Evolutionary conservation across 2,888 invertebrate species (phyloP), one percentile per base, ranked within the genome.

Genomic region (Bombyx huttoni): DNA sequence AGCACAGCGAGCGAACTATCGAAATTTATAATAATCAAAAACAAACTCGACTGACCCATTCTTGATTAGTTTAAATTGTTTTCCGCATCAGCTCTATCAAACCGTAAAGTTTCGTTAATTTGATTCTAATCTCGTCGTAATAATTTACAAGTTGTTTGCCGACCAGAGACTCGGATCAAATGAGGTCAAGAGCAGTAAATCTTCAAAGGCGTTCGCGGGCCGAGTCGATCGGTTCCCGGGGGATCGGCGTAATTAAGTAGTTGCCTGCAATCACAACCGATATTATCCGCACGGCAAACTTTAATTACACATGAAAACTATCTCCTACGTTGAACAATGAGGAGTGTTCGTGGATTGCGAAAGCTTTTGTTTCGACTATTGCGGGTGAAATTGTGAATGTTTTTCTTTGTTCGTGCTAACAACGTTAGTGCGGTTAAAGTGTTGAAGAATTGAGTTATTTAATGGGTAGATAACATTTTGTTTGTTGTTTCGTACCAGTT

Each of bases 151-250:
- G 60, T 70, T 68, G 64, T 64, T 67, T 57, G 58, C 61, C 49
- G 45, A 52, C 47, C 50, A 50, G 62, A 65, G 58, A 56, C 56
- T 57, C 53, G 54, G 73, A 72, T 75, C 74, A 78, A 78, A 72
- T 71, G 67, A 70, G 82, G 81, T 78, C 79, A 78, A 75, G 68
- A 73, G 69, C 67, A 67, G 72, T 82, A 78, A 81, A 81, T 81
- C 81, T 75, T 70, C 52, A 60, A 60, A 66, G 66, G 64, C 67
- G 65, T 68, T 68, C 60, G 62, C 65, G 56, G 58, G 60, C 62
- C 49, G 62, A 66, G 63, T 60, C 58, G 64, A 73, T 75, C 66
- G 64, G 61, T 57, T 69, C 73, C 68, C 71, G 50, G 49, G 68
- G 66, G 73, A 70, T 61, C 58, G 58, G 57, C 58, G 74, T 81